Evolutionary conservation across 2,797 vertebrate species (phyloP), one percentile per base, ranked within the genome.

Genomic region (Trachurus trachurus): DNA sequence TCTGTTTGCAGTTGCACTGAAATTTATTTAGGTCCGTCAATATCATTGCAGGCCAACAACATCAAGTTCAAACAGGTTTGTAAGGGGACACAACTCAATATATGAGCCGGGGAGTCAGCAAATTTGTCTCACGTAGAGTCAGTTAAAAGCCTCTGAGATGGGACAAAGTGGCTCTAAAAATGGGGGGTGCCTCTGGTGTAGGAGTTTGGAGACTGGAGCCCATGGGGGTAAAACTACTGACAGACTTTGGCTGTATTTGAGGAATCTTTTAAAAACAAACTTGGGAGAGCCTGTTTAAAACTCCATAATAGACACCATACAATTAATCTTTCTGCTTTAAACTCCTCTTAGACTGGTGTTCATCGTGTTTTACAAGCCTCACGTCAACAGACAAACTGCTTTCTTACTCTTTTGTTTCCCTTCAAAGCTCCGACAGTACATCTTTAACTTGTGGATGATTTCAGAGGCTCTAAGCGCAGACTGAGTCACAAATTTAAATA

Each of bases 401-500:
- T 82, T 85, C 63, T 49, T 52, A 42, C 26, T 72, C 60, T 29
- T 86, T 83, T 87, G 63, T 87, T 79, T 83, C 78, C 70, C 74
- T 66, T 78, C 80, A 80, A 66, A 75, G 19, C 22, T 63, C 70
- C 49, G 37, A 66, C 80, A 89, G 72, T 69, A 39, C 70, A 76
- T 78, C 80, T 80, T 78, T 77, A 84, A 84, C 74, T 78, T 70
- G 66, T 50, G 74, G 76, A 74, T 76, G 56, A 87, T 84, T 84
- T 85, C 79, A 78, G 68, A 80, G 68, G 85, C 73, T 84, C 87
- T 89, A 72, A 66, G 59, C 31, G 5, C 47, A 67, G 72, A 67
- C 57, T 68, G 69, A 87, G 72, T 80, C 74, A 73, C 52, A 66
- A 3, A 86, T 90, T 85, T 87, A 84, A 89, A 86, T 84, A 76